These are phyloP conservation scores for Rhagologus leucostigma DNA, from an alignment of 2,113 vertebrate genomes.

Conservation along the genomic window DNA sequence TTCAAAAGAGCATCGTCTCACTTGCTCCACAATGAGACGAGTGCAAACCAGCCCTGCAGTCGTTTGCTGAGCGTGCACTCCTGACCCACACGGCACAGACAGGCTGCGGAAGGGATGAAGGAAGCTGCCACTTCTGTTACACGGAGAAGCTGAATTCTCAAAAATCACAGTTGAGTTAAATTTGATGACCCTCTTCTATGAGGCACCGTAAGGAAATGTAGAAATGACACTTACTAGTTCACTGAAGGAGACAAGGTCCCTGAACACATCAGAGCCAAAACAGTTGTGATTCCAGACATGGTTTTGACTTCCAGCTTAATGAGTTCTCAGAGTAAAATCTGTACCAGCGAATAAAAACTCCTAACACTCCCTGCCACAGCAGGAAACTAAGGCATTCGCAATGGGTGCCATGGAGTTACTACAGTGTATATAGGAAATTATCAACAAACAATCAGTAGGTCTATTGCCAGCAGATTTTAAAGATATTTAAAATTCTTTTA, in stretches of 20 bases:
- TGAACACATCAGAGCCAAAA: not conserved
- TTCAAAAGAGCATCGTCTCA: not conserved
- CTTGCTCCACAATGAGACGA: accelerated
- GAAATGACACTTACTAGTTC: not conserved
- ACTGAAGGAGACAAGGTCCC: not conserved
- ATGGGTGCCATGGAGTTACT: not conserved
- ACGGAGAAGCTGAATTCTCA: not conserved
- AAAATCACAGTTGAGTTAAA: not conserved
- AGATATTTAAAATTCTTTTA: not conserved
- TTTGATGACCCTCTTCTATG: not conserved
- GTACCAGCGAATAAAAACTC: not conserved
- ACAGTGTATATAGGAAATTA: not conserved
- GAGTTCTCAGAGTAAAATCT: not conserved
- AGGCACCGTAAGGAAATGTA: not conserved
- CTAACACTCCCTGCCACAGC: not conserved
- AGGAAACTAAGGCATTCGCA: not conserved
- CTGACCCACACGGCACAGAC: accelerated
- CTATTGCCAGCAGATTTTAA: not conserved
- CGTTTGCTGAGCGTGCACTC: accelerated
- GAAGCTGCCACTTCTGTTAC: not conserved
- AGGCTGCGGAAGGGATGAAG: accelerated
- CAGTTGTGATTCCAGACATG: not conserved
- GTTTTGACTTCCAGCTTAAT: not conserved
- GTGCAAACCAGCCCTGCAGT: not conserved
- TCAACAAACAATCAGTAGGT: not conserved